Evolutionary conservation across 2,113 vertebrate genomes (phyloP), one percentile per base, ranked within the genome.

Genomic region (Xiphophorus maculatus): DNA sequence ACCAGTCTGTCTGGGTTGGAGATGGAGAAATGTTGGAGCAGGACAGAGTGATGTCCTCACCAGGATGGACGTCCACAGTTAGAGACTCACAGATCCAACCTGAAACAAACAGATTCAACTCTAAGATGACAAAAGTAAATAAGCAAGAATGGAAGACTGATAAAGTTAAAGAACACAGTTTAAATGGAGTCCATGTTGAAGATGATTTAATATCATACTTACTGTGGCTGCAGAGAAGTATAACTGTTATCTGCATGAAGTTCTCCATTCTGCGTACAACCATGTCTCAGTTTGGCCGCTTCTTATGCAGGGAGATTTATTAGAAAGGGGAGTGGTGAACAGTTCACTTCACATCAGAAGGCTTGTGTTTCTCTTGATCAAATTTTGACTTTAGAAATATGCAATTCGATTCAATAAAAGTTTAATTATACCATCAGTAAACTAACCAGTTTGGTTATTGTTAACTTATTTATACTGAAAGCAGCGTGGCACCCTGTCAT

Each of bases 261-360:
- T 2, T 76, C 30, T 27, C 73, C 77, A 84, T 84, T 44, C 35
- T 76, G 69, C 14, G 0, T 19, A 4, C 33, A 33, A 54, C 51
- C 0, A 0, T 63, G 33, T 54, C 64, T 42, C 51, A 51, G 37
- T 0, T 32, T 61, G 32, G 11, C 14, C 54, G 17, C 30, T 75
- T 62, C 79, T 42, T 5, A 65, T 72, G 44, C 5, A 48, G 44
- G 44, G 15, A 17, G 44, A 48, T 19, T 87, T 33, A 77, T 72
- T 73, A 48, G 19, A 54, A 74, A 77, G 80, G 74, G 78, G 77
- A 8, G 78, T 63, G 73, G 64, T 72, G 15, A 48, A 63, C 13
- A 40, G 0, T 30, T 48, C 15, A 28, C 19, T 11, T 63, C n/a
- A 54, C 40, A 13, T 3, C 8, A 61, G 5, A 8, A 28, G 69